Percentiles rank a stretch among this genome's conserved stretches.
phyloP scores from a whole-genome alignment of 2,113 vertebrate species.

The Pimephales promelas region DNA sequence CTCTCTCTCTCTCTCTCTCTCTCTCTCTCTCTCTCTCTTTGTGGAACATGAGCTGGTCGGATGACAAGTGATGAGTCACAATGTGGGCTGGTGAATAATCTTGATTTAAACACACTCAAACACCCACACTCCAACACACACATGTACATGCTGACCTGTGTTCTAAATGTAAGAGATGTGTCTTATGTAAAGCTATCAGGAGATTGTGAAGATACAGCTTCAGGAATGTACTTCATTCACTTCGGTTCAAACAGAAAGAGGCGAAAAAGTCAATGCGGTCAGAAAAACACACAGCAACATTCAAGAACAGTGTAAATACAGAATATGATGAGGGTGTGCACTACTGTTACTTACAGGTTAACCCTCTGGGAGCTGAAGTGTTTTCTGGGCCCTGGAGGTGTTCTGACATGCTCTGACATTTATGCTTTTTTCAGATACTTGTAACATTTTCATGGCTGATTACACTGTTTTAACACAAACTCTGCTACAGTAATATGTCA shows the following conservation, averaged over 20 bases:
- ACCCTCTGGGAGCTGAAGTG: too few species aligned
- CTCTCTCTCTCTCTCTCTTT: constrained; percentile 61
- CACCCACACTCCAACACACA: constrained; percentile 45
- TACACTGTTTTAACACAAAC: too few species aligned
- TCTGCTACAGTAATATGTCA: too few species aligned
- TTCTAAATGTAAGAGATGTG: constrained; percentile 38
- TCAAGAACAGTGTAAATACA: constrained; percentile 1
- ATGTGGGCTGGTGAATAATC: constrained; percentile 73
- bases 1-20: constrained; percentile 57
- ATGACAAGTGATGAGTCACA: constrained; percentile 71
- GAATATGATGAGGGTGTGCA: constrained; percentile 6
- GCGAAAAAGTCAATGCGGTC: background rate
- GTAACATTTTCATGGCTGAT: too few species aligned
- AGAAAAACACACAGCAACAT: background rate
- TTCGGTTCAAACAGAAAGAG: constrained; percentile 7
- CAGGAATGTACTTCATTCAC: constrained; percentile 51
- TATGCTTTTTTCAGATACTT: too few species aligned
- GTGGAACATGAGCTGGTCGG: constrained; percentile 65
- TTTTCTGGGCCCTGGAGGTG: too few species aligned
- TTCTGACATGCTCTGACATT: too few species aligned
- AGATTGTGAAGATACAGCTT: constrained; percentile 24
- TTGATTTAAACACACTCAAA: constrained; percentile 46
- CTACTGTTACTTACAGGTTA: constrained; percentile 18
- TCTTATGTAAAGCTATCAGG: constrained; percentile 51
- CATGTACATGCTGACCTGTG: constrained; percentile 47